phyloP scores from a whole-genome alignment of 2,113 vertebrate genomes.

The Eulacestoma nigropectus region DNA sequence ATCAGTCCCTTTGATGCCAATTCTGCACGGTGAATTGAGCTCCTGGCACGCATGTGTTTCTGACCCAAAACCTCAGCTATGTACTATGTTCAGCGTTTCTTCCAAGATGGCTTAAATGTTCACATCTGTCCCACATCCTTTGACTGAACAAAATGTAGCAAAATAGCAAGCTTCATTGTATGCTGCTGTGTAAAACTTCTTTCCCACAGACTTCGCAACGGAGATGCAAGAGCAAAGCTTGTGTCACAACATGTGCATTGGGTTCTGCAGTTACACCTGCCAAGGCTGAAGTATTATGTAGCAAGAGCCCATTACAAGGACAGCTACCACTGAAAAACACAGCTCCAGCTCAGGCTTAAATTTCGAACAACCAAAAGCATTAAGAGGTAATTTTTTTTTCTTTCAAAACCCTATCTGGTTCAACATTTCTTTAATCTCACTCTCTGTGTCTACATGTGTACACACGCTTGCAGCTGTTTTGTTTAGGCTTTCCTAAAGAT shows the following conservation, averaged over 20 bases:
- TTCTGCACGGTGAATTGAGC: not conserved
- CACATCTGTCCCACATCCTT: constrained; percentile 14
- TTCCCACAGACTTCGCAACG: not conserved
- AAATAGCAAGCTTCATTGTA: constrained; percentile 20
- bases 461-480: not conserved
- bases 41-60: not conserved
- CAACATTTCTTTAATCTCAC: not conserved
- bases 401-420: not conserved
- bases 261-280: not conserved
- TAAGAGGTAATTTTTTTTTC: not conserved
- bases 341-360: not conserved
- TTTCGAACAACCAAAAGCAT: not conserved
- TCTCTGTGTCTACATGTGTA: not conserved
- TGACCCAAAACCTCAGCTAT: constrained; percentile 12
- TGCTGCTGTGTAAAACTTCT: not conserved
- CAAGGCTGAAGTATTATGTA: not conserved
- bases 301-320: not conserved
- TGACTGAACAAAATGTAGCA: not conserved
- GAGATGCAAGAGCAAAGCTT: not conserved
- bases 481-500: not conserved
- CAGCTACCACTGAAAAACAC: not conserved
- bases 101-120: constrained; percentile 27
- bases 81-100: not conserved
- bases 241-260: not conserved
- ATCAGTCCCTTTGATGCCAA: constrained; percentile 1